Conservation (phyloP, 2,113 vertebrate genomes). For the Sorex fumeus region DNA sequence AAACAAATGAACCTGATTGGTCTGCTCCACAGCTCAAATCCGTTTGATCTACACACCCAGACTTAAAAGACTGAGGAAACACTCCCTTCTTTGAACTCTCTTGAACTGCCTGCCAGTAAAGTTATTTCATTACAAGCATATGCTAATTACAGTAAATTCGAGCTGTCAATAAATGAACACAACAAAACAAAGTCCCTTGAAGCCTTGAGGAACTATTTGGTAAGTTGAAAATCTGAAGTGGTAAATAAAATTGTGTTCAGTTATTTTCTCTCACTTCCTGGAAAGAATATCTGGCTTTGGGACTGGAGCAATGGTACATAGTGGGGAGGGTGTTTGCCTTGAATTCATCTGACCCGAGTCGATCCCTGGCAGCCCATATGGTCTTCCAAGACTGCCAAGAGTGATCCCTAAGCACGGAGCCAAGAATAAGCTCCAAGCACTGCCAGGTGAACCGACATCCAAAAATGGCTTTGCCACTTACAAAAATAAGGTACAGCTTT, state of each 20-base stretch:
- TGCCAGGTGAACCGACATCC: no score
- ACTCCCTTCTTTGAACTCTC: slow-evolving; percentile 48
- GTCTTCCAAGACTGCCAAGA: no score
- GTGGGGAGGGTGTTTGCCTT: no score
- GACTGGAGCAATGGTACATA: no score
- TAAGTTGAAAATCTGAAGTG: slow-evolving; percentile 15
- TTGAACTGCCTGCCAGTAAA: slow-evolving; percentile 49
- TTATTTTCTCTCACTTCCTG: neutral
- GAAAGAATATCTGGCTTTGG: neutral
- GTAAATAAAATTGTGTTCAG: slow-evolving; percentile 64
- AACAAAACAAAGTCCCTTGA: neutral
- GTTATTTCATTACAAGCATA: slow-evolving; percentile 38
- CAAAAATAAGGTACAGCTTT: neutral
- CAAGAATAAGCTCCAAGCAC: no score
- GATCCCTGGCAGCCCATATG: no score
- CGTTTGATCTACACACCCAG: neutral
- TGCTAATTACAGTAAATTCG: slow-evolving; percentile 37
- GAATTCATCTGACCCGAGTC: no score
- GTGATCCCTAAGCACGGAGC: no score
- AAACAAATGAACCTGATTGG: neutral
- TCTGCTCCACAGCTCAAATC: neutral
- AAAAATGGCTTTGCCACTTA: no score
- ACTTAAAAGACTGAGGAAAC: slow-evolving; percentile 33
- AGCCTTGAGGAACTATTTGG: slow-evolving; percentile 14
- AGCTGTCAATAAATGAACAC: neutral